phyloP scores from a whole-genome alignment of 2,113 vertebrate genomes.

The Micronycteris hirsuta region DNA sequence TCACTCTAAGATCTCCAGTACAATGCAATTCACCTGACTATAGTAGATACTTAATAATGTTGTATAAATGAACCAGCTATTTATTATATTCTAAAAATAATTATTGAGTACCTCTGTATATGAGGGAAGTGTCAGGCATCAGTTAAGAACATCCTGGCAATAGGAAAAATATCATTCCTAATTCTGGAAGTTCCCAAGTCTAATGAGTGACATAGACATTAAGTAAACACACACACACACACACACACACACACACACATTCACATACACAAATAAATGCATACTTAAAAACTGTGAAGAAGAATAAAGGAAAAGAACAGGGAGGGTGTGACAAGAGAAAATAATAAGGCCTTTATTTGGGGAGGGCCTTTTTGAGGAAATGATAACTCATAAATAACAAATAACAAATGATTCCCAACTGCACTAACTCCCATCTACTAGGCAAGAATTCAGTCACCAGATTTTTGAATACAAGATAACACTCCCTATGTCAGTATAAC shows the following conservation, averaged over 20 bases:
- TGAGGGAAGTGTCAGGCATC: not conserved
- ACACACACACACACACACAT: too few relatives aligned
- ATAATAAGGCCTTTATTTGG: not conserved
- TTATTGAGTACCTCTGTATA: not conserved
- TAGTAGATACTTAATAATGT: not conserved
- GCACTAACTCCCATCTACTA: too few relatives aligned
- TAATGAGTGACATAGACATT: not conserved
- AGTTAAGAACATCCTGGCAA: not conserved
- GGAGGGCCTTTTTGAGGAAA: not conserved
- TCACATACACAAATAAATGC: not conserved
- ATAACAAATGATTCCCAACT: not conserved
- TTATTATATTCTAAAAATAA: not conserved
- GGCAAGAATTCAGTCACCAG: not conserved
- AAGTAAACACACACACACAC: too few relatives aligned
- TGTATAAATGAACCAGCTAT: not conserved
- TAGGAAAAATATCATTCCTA: not conserved
- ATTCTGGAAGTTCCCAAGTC: not conserved
- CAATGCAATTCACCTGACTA: not conserved
- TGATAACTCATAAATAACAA: not conserved
- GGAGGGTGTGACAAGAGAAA: not conserved
- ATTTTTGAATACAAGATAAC: not conserved
- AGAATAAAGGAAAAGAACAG: not conserved
- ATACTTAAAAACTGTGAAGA: not conserved
- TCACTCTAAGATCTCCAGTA: not conserved
- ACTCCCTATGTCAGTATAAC: not conserved